Conservation (phyloP, 2,113 vertebrate species). For the Pomatorhinus ruficollis region DNA sequence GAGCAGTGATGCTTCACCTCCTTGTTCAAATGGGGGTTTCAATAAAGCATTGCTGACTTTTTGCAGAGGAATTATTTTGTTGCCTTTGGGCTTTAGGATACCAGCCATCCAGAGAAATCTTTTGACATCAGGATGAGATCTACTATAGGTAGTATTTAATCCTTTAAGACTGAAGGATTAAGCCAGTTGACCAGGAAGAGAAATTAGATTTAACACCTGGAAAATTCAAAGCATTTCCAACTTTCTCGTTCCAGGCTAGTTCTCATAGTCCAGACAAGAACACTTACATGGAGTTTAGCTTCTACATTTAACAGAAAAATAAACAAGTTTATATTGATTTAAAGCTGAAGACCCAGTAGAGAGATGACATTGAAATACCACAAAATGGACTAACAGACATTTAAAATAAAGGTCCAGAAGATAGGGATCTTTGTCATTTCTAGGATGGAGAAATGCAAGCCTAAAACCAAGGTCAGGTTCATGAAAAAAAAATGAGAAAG, state of each 20-base stretch:
- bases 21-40: conserved; percentile 44
- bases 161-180: conserved; percentile 61
- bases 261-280: background rate
- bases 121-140: conserved; percentile 63
- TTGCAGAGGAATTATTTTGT: conserved; percentile 29
- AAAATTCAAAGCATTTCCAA: conserved; percentile 40
- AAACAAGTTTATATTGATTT: background rate
- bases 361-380: background rate
- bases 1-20: conserved; percentile 27
- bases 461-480: background rate
- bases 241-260: background rate
- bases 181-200: conserved; percentile 54
- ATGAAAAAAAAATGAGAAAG: background rate
- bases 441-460: background rate
- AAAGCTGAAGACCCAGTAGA: background rate
- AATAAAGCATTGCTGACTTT: conserved; percentile 13
- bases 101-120: conserved; percentile 63
- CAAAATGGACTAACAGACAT: background rate
- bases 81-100: conserved; percentile 43
- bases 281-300: background rate
- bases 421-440: background rate
- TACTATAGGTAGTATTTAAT: conserved; percentile 61
- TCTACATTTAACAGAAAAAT: background rate
- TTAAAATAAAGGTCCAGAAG: background rate
- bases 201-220: conserved; percentile 57